phyloP scores from a whole-genome alignment of 2,888 invertebrate genomes.

The Zonitis immaculata region DNA sequence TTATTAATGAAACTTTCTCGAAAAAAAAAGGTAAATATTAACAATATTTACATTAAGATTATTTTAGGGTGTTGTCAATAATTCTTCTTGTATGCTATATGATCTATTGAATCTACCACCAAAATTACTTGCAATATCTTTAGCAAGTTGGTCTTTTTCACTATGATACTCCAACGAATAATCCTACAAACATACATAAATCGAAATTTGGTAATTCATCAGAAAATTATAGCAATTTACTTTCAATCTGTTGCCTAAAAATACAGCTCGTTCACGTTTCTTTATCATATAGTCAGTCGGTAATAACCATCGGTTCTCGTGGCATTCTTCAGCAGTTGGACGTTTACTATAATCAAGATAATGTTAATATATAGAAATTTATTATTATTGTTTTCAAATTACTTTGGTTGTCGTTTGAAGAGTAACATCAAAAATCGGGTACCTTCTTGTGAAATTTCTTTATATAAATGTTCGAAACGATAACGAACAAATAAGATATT shows the following conservation, averaged over 20 bases:
- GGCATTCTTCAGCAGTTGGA: constrained; percentile 89
- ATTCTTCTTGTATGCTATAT: constrained; percentile 81
- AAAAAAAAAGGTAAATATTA: background rate
- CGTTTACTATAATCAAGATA: constrained; percentile 67
- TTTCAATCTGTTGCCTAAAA: constrained; percentile 78
- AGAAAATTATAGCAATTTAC: constrained; percentile 43
- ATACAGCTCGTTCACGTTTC: constrained; percentile 82
- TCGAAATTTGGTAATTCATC: background rate
- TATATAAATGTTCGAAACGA: constrained; percentile 89
- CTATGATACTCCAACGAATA: constrained; percentile 78
- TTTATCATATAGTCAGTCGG: constrained; percentile 90
- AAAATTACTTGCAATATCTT: constrained; percentile 55
- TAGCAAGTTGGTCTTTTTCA: constrained; percentile 60
- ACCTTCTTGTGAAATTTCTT: constrained; percentile 90
- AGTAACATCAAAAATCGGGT: constrained; percentile 92
- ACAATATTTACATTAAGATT: background rate
- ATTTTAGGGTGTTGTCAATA: constrained; percentile 53
- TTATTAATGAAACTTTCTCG: background rate
- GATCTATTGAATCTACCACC: constrained; percentile 64
- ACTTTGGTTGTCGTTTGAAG: constrained; percentile 91
- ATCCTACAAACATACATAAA: constrained; percentile 50
- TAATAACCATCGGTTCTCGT: constrained; percentile 93
- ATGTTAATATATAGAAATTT: background rate
- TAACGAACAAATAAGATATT: constrained; percentile 90
- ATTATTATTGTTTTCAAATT: constrained; percentile 39